Conservation (phyloP, 2,888 invertebrate species). For the Octodonta nipae region DNA sequence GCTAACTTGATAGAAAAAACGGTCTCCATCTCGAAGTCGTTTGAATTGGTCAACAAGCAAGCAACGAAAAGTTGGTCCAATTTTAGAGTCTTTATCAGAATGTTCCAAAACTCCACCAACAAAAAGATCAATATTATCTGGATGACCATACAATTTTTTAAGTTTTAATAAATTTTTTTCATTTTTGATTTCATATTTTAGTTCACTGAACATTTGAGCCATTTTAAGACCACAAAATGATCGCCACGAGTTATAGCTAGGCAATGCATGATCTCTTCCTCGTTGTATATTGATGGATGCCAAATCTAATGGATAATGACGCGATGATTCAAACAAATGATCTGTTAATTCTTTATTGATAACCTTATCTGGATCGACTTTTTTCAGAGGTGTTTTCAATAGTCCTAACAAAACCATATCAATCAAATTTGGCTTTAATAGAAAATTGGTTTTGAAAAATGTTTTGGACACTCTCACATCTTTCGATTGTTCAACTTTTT, state of each 20-base stretch:
- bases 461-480: no score
- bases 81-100: constrained; percentile 67
- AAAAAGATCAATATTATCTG: constrained; percentile 91
- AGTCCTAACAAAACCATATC: constrained; percentile 91
- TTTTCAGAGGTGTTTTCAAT: constrained; percentile 67
- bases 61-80: constrained; percentile 87
- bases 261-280: constrained; percentile 78
- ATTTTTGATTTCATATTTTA: constrained; percentile 64
- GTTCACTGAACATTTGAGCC: constrained; percentile 72
- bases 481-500: no score
- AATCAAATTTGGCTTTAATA: no score
- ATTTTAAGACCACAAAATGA: constrained; percentile 70
- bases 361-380: constrained; percentile 74
- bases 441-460: no score
- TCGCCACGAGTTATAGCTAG: constrained; percentile 80
- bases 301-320: constrained; percentile 86
- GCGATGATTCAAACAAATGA: constrained; percentile 67
- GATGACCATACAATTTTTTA: constrained; percentile 78
- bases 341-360: constrained; percentile 90
- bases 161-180: constrained; percentile 58
- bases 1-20: constrained; percentile 98
- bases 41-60: constrained; percentile 84
- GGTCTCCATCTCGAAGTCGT: constrained; percentile 79
- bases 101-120: constrained; percentile 90
- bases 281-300: constrained; percentile 90